These are phyloP conservation scores for Mimachlamys varia DNA, from an alignment of 2,888 invertebrate genomes.

Conservation along the genomic window DNA sequence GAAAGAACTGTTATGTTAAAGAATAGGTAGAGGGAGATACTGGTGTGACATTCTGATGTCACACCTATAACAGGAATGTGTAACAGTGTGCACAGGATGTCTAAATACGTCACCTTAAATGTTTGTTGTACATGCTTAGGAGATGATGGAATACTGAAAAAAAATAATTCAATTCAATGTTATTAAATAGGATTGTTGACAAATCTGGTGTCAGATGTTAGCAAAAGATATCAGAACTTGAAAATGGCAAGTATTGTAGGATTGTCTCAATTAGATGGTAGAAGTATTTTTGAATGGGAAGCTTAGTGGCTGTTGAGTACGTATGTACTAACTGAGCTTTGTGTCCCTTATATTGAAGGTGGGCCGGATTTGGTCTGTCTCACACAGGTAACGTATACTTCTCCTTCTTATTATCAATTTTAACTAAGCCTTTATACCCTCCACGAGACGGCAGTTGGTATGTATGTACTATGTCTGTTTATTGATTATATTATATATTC, in stretches of 20 bases:
- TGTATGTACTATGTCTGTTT: constrained; percentile 36
- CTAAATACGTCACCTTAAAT: no score
- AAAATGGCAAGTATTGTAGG: background rate
- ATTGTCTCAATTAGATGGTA: background rate
- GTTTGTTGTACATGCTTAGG: no score
- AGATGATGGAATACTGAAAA: no score
- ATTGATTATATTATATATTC: constrained; percentile 34
- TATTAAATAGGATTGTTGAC: background rate
- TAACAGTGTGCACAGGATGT: no score
- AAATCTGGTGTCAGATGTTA: background rate
- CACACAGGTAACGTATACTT: constrained; percentile 34
- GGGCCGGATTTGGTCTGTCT: constrained; percentile 34
- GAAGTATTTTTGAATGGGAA: background rate
- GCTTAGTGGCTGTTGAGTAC: constrained; percentile 34
- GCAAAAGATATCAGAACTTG: background rate
- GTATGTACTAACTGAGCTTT: constrained; percentile 24
- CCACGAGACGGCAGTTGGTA: constrained; percentile 3
- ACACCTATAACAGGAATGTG: no score
- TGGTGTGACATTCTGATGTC: no score
- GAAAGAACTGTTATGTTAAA: no score
- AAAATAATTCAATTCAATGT: no score
- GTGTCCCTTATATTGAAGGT: constrained; percentile 32
- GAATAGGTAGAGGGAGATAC: no score
- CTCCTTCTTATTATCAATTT: constrained; percentile 32
- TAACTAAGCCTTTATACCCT: constrained; percentile 36